Evolutionary conservation across 2,113 vertebrate genomes (phyloP).

Genomic region (Muscicapa adusta): DNA sequence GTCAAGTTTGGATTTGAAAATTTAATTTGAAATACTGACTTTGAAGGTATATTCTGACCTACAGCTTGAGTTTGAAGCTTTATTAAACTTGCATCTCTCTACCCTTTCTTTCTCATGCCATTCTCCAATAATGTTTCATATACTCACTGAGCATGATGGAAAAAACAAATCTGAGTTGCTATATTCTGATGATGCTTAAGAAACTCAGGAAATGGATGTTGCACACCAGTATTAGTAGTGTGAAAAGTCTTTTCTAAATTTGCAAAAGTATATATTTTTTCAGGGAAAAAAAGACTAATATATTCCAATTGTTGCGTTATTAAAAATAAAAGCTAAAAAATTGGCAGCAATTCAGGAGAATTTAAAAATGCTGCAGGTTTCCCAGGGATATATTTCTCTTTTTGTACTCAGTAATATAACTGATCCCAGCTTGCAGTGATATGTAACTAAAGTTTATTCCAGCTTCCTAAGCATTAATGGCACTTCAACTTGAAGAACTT

Average conservation of each 20-base stretch:
- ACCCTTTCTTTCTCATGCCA: background rate
- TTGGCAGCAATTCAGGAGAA: background rate
- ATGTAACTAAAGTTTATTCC: background rate
- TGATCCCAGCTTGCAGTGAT: background rate
- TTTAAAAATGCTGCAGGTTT: background rate
- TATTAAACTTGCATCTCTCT: background rate
- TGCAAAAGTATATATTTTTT: background rate
- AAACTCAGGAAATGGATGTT: background rate
- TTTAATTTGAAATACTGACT: background rate
- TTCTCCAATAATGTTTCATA: background rate
- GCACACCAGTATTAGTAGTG: background rate
- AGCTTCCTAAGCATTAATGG: background rate
- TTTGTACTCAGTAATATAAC: background rate
- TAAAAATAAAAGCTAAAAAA: background rate
- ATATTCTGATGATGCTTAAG: background rate
- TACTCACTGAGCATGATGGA: background rate
- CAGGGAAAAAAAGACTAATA: background rate
- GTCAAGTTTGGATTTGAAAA: background rate
- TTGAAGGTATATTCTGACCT: background rate
- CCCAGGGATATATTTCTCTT: background rate
- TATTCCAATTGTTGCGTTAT: background rate
- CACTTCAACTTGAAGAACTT: background rate
- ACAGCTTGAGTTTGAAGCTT: background rate
- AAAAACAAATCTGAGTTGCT: background rate
- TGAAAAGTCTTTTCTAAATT: background rate